These are phyloP conservation scores for Falco naumanni DNA, from an alignment of 2,797 vertebrate species.

Conservation along the genomic window DNA sequence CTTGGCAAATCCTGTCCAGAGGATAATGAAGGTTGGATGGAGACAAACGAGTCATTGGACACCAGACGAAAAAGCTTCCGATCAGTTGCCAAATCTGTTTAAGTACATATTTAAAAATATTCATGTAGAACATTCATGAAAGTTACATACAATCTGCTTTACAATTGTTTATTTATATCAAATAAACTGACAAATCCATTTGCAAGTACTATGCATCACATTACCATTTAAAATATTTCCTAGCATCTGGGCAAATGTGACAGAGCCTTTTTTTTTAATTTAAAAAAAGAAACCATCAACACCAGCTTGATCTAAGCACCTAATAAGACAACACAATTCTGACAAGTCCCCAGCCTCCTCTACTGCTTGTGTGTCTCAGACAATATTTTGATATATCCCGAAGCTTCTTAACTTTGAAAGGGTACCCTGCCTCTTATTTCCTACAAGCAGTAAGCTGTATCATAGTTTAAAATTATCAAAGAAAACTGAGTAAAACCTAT, in stretches of 20 bases:
- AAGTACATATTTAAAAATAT: conserved; percentile 68
- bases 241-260: neutral
- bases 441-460: neutral
- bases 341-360: neutral
- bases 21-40: conserved; percentile 95
- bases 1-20: conserved; percentile 89
- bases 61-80: conserved; percentile 95
- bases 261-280: neutral
- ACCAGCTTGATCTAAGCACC: neutral
- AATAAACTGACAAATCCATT: neutral
- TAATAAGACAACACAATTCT: neutral
- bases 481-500: neutral
- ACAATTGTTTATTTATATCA: neutral
- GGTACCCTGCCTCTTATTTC: neutral
- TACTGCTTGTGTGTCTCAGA: neutral
- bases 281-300: neutral
- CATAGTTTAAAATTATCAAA: neutral
- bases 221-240: neutral
- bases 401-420: neutral
- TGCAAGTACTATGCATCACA: neutral
- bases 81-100: conserved; percentile 90
- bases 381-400: neutral
- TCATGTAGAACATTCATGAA: neutral
- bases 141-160: neutral
- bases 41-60: conserved; percentile 96